Percentiles rank a stretch among this genome's conserved stretches.
Conservation (phyloP, 2,113 vertebrate species). For the Neopipo cinnamomea region DNA sequence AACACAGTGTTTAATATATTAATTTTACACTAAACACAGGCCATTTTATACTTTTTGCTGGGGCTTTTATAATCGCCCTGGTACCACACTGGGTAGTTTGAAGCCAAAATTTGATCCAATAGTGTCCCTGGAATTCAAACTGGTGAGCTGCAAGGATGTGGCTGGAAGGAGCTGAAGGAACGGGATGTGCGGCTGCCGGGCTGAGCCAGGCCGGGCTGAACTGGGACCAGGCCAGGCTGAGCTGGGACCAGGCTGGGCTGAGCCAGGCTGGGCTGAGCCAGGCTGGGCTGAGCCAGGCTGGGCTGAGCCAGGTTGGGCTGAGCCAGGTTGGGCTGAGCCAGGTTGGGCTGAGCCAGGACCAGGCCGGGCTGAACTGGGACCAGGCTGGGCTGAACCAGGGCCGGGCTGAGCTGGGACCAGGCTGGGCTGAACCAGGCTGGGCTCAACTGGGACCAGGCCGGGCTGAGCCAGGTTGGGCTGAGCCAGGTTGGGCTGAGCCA, state of each 20-base stretch:
- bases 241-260: no score
- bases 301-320: no score
- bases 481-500: no score
- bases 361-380: not conserved
- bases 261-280: no score
- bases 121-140: rapidly evolving
- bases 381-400: not conserved
- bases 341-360: not conserved
- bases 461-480: no score
- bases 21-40: not conserved
- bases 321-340: no score
- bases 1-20: rapidly evolving
- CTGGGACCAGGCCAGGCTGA: no score
- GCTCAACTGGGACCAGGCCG: no score
- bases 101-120: rapidly evolving
- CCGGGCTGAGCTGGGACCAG: not conserved
- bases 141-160: not conserved
- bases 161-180: not conserved
- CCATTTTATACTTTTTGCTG: rapidly evolving
- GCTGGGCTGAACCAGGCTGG: no score
- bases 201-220: no score
- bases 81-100: not conserved
- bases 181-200: not conserved
- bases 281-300: no score
- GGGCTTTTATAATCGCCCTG: not conserved